Evolutionary conservation across 2,113 vertebrate species (phyloP).

Genomic region (Brachyhypopomus gauderio): DNA sequence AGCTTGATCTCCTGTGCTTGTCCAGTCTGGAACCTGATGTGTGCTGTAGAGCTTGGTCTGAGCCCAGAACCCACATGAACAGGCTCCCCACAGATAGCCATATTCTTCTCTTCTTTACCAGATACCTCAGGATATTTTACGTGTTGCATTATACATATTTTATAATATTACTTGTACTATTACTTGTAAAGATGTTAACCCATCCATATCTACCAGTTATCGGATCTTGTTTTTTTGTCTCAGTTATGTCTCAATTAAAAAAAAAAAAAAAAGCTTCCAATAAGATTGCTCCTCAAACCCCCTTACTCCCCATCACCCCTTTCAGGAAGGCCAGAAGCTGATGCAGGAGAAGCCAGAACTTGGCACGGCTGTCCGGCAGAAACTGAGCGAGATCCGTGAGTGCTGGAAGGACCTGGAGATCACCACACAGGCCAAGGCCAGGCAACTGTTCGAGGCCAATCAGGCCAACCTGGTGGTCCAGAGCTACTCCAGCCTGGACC

Average conservation of each 20-base stretch:
- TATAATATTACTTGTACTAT: no score
- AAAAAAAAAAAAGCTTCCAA: neutral
- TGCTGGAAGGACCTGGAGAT: constrained; percentile 90
- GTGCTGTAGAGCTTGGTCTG: no score
- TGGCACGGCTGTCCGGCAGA: constrained; percentile 78
- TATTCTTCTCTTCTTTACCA: no score
- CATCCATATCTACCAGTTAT: neutral
- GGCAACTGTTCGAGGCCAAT: constrained; percentile 87
- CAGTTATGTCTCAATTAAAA: no score
- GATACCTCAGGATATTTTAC: no score
- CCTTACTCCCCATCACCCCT: neutral
- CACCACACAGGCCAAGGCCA: constrained; percentile 85
- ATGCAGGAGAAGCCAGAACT: constrained; percentile 90
- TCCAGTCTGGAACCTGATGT: no score
- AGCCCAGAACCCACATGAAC: no score
- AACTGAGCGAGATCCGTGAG: constrained; percentile 86
- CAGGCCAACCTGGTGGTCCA: constrained; percentile 85
- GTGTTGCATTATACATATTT: no score
- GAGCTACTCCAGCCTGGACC: constrained; percentile 84
- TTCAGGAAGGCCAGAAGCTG: constrained; percentile 86
- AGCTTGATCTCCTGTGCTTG: no score
- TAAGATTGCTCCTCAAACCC: neutral
- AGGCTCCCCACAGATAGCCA: no score
- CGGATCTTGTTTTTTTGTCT: neutral
- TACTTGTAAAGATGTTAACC: no score